These are phyloP conservation scores for Drosophila athabasca DNA, from an alignment of 1,140 invertebrate genomes.

Conservation along the genomic window DNA sequence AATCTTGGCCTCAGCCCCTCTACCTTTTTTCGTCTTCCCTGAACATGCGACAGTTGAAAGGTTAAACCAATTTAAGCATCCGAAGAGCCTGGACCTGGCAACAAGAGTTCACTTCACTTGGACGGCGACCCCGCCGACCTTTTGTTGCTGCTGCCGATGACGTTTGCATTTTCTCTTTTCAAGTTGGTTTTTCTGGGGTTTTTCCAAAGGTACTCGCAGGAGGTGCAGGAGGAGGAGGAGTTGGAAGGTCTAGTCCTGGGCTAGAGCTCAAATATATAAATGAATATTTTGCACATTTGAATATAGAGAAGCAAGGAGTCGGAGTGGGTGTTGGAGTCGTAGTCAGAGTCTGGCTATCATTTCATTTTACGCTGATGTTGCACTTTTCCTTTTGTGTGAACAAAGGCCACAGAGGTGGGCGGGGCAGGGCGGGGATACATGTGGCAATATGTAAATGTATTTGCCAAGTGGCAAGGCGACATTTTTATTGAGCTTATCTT, in stretches of 20 bases:
- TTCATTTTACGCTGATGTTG: constrained; percentile 74
- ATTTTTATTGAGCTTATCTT: constrained; percentile 79
- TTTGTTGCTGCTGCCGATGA: constrained; percentile 66
- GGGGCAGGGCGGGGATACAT: background rate
- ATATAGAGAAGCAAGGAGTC: constrained; percentile 39
- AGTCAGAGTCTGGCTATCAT: constrained; percentile 52
- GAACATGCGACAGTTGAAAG: constrained; percentile 43
- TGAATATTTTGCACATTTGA: constrained; percentile 75
- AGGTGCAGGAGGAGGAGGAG: no score
- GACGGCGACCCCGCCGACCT: background rate
- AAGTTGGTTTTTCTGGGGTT: constrained; percentile 10
- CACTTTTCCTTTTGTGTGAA: constrained; percentile 60
- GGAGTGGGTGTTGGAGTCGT: background rate
- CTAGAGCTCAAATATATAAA: constrained; percentile 52
- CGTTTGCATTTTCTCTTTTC: constrained; percentile 73
- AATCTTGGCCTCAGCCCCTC: constrained; percentile 15
- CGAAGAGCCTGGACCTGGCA: constrained; percentile 25
- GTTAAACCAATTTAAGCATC: constrained; percentile 63
- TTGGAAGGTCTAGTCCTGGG: background rate
- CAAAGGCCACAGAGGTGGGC: background rate
- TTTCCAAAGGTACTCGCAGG: background rate
- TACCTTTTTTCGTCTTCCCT: background rate
- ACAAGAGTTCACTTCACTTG: constrained; percentile 44
- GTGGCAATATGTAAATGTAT: constrained; percentile 66
- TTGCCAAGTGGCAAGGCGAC: constrained; percentile 76